Evolutionary conservation across 2,113 vertebrate genomes (phyloP).

Genomic region (Montifringilla adamsi): DNA sequence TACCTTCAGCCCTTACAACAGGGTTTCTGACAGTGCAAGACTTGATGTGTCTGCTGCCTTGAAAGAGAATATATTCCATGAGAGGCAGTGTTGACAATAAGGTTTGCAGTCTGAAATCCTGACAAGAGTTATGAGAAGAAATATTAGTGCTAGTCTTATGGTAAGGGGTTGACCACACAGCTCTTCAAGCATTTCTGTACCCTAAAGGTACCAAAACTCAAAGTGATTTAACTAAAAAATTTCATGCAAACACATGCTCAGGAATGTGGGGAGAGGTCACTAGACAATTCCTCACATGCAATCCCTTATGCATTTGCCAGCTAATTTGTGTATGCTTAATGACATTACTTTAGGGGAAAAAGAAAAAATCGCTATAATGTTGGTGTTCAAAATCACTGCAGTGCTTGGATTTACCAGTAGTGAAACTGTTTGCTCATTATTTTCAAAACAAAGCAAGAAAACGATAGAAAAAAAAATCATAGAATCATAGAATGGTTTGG

Average conservation of each 20-base stretch:
- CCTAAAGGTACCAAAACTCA: neutral
- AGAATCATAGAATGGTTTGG: neutral
- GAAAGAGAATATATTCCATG: neutral
- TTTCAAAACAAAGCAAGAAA: conserved; percentile 9
- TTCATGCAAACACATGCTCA: neutral
- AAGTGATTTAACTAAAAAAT: neutral
- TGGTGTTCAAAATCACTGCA: conserved; percentile 33
- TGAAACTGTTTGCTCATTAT: neutral
- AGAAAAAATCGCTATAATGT: neutral
- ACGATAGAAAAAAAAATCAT: neutral
- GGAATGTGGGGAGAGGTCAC: neutral
- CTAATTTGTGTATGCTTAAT: neutral
- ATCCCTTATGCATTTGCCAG: neutral
- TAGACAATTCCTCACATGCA: neutral
- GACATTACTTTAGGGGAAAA: neutral
- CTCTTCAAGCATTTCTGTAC: neutral
- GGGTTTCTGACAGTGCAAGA: neutral
- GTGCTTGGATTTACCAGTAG: conserved; percentile 14
- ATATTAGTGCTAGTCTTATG: neutral
- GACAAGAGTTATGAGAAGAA: neutral
- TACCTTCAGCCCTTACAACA: neutral
- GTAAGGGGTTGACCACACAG: neutral
- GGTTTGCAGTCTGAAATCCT: neutral
- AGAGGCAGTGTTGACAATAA: neutral
- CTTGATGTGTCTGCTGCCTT: neutral